These are phyloP conservation scores for Amphiduros pacificus DNA, from an alignment of 2,888 invertebrate species.

Conservation along the genomic window DNA sequence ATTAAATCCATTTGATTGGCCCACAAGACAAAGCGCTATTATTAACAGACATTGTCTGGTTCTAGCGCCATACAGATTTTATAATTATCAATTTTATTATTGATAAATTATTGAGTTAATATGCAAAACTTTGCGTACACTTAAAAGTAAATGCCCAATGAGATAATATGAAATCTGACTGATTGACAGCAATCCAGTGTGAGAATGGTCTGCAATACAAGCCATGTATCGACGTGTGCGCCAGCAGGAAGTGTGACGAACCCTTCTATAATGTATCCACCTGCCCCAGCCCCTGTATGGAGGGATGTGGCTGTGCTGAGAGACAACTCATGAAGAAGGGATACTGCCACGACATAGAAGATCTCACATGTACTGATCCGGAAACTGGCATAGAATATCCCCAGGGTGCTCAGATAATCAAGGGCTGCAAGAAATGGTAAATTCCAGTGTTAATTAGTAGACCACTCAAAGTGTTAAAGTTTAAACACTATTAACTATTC, in stretches of 20 bases:
- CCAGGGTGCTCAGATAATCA: conserved; percentile 5
- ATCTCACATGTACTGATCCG: conserved; percentile 11
- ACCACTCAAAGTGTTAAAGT: background rate
- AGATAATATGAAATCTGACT: conserved; percentile 11
- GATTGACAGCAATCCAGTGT: conserved; percentile 27
- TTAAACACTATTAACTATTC: background rate
- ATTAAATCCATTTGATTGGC: too few relatives aligned
- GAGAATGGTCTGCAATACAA: conserved; percentile 24
- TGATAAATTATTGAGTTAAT: too few relatives aligned
- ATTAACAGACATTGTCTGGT: too few relatives aligned
- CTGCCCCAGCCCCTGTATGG: conserved; percentile 20
- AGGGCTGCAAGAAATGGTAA: conserved; percentile 12
- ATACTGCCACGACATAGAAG: conserved; percentile 1
- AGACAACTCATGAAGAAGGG: conserved; percentile 11
- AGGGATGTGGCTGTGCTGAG: conserved; percentile 28
- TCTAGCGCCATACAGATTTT: too few relatives aligned
- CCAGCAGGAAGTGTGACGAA: conserved; percentile 14
- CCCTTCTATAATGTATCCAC: background rate
- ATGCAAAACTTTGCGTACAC: too few relatives aligned
- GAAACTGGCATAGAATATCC: conserved; percentile 4
- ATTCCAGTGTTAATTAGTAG: background rate
- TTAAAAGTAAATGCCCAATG: too few relatives aligned
- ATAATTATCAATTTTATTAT: too few relatives aligned
- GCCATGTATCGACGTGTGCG: conserved; percentile 22
- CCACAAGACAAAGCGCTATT: too few relatives aligned